Base-by-base conservation (phyloP, 2,113 vertebrate species). In the Gallinago media region DNA sequence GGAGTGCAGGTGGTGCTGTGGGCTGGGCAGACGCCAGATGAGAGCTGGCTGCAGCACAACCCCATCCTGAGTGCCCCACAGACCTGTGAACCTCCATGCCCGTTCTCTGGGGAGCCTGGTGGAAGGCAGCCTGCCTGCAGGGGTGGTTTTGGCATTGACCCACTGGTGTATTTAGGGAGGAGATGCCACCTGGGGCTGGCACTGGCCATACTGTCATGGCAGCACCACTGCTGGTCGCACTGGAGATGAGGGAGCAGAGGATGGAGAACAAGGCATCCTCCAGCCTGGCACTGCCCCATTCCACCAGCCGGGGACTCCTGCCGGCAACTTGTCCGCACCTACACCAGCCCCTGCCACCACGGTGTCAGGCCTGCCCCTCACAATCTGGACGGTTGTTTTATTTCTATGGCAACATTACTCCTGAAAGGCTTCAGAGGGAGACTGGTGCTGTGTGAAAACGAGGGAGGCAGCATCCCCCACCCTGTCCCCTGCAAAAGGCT, bases 391-490 rank as follows among this genome's bases (percentile, higher is more conserved):
- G 26, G 68, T 65, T 85, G n/a, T 12, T 79, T 83, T 73, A 94
- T 95, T 97, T 96, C 96, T 97, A 85, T 96, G 93, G 96, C 96
- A 96, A 96, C 96, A 92, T 96, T 88, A 80, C 88, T 89, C 70
- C 79, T 4, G 40, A 91, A 91, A 81, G 23, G 19, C 65, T 84
- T 95, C 56, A 87, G 50, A 95, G 54, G 84, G 62, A 97, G 85
- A 25, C 76, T 74, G 49, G 61, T 61, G 73, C 73, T 22, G 50
- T 54, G 66, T 0, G 6, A 50, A 85, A 75, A 72, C 0, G 32
- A 78, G 40, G 26, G 26, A 94, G 76, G 85, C 63, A 77, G 46
- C 23, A 1, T 88, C 62, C 50, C 34, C 47, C 29, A 26, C 55
- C 85, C 93, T 25, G 73, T 88, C 66, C 78, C 71, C 49, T 88